Base-by-base conservation (phyloP, 2,888 invertebrate genomes). In the Oeneis ivallda region DNA sequence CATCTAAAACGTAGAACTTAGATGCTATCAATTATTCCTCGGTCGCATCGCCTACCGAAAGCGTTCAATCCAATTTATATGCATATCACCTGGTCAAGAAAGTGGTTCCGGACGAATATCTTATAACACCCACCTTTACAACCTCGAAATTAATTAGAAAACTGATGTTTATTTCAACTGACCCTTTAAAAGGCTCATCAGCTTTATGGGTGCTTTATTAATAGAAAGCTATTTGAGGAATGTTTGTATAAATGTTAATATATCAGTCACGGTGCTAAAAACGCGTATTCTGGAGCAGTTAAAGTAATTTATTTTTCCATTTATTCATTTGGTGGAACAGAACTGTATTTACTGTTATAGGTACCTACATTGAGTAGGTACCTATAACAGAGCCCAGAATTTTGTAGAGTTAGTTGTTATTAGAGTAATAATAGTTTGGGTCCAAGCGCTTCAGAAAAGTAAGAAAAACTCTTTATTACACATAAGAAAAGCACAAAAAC, bases 71-170 rank as follows among this genome's bases (percentile, higher is more conserved):
- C 65, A 63, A 66, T 8, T 37, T 66, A 60, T 66, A 68, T 66
- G 60, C 68, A 57, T 66, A 63, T 66, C 66, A 68, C 66, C 66
- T 68, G 66, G 56, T 63, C 50, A 68, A 68, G 68, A 68, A 66
- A 68, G 68, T 68, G 57, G 63, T 66, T 43, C 56, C 50, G 56
- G 56, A 50, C 54, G 68, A 57, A 68, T 61, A 56, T 60, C 49
- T 65, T 59, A 19, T 61, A 63, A 68, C 66, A 63, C 66, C 68
- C 68, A 68, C 63, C 41, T 60, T 61, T 52, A 61, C 61, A 61
- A 52, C 52, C 41, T 60, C 43, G 56, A 66, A 66, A 63, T 64
- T 68, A 68, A 68, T 68, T 66, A 66, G 66, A 61, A 68, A 68
- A 63, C 59, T 47, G 66, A 64, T 63, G 49, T 66, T 66, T 63